A percentile compares a stretch with the other conserved stretches of the same genome.
Evolutionary conservation across 2,888 invertebrate genomes (phyloP).

Genomic region (Neria commutata): DNA sequence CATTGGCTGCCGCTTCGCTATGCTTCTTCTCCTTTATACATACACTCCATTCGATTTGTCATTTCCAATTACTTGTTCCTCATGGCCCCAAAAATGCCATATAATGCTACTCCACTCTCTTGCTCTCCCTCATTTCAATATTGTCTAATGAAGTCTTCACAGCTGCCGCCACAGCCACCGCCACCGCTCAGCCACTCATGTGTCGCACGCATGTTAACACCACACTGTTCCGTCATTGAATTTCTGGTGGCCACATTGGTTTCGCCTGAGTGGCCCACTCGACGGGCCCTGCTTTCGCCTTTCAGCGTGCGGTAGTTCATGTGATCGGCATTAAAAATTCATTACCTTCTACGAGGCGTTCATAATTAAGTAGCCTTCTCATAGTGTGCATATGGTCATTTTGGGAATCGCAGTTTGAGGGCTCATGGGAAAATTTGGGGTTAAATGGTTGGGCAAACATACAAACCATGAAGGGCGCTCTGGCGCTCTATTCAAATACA

Average conservation of each 20-base stretch:
- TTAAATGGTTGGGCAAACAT: background rate
- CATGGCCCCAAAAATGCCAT: no score
- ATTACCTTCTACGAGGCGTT: constrained; percentile 49
- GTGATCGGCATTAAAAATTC: constrained; percentile 41
- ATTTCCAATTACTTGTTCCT: no score
- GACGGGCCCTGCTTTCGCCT: background rate
- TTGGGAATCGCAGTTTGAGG: background rate
- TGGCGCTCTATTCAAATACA: background rate
- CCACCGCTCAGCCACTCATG: background rate
- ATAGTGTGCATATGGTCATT: constrained; percentile 30
- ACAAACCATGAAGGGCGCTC: background rate
- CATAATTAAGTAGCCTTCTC: constrained; percentile 46
- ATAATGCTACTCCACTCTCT: no score
- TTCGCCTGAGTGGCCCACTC: constrained; percentile 6
- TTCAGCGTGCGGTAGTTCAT: constrained; percentile 7
- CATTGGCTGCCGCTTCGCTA: no score
- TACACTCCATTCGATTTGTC: no score
- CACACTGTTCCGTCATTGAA: constrained; percentile 9
- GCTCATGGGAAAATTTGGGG: constrained; percentile 2
- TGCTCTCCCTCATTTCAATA: no score
- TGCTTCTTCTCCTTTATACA: no score
- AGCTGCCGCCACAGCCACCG: background rate
- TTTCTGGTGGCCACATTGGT: constrained; percentile 38
- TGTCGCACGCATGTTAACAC: constrained; percentile 22
- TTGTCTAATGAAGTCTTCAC: no score